phyloP scores from a whole-genome alignment of 2,888 invertebrate genomes.

The Ophion ventricosus region DNA sequence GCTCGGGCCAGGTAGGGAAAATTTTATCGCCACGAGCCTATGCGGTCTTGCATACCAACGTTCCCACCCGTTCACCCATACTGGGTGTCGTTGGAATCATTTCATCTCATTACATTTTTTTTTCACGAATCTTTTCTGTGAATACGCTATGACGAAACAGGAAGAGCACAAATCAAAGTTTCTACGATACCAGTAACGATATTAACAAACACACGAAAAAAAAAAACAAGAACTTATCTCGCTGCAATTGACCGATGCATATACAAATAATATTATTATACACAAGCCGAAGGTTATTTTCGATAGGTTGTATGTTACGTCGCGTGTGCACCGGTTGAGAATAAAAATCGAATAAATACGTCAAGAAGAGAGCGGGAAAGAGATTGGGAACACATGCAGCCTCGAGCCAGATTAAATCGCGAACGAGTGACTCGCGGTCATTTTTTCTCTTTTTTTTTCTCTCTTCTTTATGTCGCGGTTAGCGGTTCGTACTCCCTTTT shows the following conservation, averaged over 20 bases:
- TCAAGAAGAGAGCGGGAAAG: slow-evolving; percentile 50
- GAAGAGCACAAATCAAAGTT: neutral
- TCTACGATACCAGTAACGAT: neutral
- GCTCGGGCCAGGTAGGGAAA: neutral
- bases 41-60: neutral
- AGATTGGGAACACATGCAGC: slow-evolving; percentile 56
- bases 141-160: neutral
- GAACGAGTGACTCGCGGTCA: slow-evolving; percentile 12
- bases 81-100: neutral
- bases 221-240: neutral
- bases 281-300: slow-evolving; percentile 24
- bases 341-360: slow-evolving; percentile 23
- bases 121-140: neutral
- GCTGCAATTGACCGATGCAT: neutral
- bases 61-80: neutral
- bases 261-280: slow-evolving; percentile 11
- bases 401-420: slow-evolving; percentile 61
- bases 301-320: slow-evolving; percentile 2
- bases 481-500: slow-evolving; percentile 39
- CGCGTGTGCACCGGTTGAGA: slow-evolving; percentile 32
- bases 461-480: slow-evolving; percentile 32
- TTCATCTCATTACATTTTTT: neutral
- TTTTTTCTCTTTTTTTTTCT: slow-evolving; percentile 25
- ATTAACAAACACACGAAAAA: neutral
- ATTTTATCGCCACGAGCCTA: slow-evolving; percentile 3